Conservation (phyloP, 1,140 invertebrate genomes). For the Lepidurus arcticus region DNA sequence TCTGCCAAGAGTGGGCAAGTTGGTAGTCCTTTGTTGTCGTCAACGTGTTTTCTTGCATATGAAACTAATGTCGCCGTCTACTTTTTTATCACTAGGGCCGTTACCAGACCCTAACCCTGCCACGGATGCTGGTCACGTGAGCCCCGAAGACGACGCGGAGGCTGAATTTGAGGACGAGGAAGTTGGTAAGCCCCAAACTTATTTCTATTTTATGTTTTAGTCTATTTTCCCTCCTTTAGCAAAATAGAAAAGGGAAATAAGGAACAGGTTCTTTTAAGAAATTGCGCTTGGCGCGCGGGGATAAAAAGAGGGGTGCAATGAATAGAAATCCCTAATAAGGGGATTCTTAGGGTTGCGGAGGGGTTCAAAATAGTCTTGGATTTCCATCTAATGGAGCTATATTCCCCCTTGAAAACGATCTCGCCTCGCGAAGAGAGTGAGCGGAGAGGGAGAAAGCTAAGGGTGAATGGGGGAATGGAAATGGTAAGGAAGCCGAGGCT, state of each 20-base stretch:
- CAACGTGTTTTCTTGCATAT: constrained; percentile 14
- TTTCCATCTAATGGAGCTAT: background rate
- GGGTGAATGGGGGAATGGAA: background rate
- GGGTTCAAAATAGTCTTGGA: background rate
- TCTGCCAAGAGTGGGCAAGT: background rate
- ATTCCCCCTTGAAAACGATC: background rate
- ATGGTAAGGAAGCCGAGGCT: background rate
- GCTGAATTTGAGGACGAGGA: background rate
- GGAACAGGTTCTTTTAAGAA: background rate
- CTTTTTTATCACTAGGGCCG: background rate
- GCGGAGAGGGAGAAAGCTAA: background rate
- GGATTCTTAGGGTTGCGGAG: background rate
- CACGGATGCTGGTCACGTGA: constrained; percentile 12
- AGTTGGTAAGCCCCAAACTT: background rate
- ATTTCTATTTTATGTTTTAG: background rate
- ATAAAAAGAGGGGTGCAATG: constrained; percentile 14
- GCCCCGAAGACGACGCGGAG: background rate
- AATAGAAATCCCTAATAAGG: constrained; percentile 12
- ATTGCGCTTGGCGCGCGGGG: background rate
- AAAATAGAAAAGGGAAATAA: background rate
- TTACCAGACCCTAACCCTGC: constrained; percentile 3
- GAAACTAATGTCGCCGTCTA: background rate
- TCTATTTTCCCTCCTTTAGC: background rate
- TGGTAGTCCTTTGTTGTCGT: constrained; percentile 11
- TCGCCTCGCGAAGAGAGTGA: background rate